Conservation (phyloP, 2,888 invertebrate genomes). For the Hyles lineata region DNA sequence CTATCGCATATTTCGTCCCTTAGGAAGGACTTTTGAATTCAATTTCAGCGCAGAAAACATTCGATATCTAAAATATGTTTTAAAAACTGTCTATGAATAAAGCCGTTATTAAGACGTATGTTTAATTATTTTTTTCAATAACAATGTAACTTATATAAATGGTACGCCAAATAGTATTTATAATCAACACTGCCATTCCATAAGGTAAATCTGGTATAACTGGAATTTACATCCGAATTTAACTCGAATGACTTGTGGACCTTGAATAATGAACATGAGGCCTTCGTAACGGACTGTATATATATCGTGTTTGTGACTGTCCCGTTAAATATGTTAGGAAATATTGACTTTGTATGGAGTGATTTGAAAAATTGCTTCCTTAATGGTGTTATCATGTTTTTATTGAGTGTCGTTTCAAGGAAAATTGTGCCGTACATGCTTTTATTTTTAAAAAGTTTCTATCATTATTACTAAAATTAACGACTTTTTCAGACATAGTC, state of each 20-base stretch:
- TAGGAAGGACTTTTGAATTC: too few relatives aligned
- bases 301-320: conserved; percentile 6
- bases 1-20: too few relatives aligned
- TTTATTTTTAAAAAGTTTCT: background rate
- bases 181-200: conserved; percentile 24
- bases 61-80: too few relatives aligned
- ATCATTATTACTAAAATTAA: too few relatives aligned
- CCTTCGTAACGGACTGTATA: conserved; percentile 11
- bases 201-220: conserved; percentile 25
- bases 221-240: conserved; percentile 27
- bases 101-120: too few relatives aligned
- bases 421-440: background rate
- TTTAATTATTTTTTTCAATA: too few relatives aligned
- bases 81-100: too few relatives aligned
- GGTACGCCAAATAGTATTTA: too few relatives aligned
- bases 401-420: background rate
- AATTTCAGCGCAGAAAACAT: too few relatives aligned
- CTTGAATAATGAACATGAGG: conserved; percentile 5
- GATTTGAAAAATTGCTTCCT: conserved; percentile 5
- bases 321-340: background rate
- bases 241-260: conserved; percentile 2
- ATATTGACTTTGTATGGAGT: background rate
- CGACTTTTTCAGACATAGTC: too few relatives aligned
- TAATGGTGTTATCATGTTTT: background rate
- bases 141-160: too few relatives aligned